Base-by-base conservation (phyloP, 2,797 vertebrate species). In the Apodemus agrarius region DNA sequence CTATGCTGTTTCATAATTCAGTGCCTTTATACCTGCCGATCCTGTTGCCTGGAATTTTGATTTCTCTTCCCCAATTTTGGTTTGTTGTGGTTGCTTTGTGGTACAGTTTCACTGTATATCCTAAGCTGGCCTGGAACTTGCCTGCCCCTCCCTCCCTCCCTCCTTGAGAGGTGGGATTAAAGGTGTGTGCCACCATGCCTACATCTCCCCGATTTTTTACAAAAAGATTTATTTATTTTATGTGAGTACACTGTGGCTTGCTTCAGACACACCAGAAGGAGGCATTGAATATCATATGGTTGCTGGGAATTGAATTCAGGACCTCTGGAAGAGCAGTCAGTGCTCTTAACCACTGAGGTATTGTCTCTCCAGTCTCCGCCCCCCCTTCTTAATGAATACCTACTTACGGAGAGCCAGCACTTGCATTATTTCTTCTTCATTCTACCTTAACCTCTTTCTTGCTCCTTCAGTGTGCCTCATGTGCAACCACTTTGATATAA, bases 1-100 rank as follows among this genome's bases (percentile, higher is more conserved):
- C 59, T 54, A 80, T 80, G 83, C 63, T 83, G 75, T 90, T 96
- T 96, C 79, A 85, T 69, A 94, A 96, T 84, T 96, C 90, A 94
- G 49, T 54, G 46, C 63, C 92, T 91, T 94, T 93, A 91, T 93
- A 97, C 95, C 90, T 97, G 46, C 22, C 81, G 67, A 80, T 93
- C 85, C 95, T 96, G 49, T 67, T 69, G 63, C 63, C 19, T 86
- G 43, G 43, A 49, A 26, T 69, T 67, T 84, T 63, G 81, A 63
- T 43, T 46, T 84, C 29, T 85, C 40, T 22, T 49, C 12, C 31
- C 12, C 3, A 10, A 52, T 52, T 52, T 31, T 67, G 26, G 6
- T 49, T 85, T 49, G 46, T 52, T 49, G 75, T 52, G 49, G 43
- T 29, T 85, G 29, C 34, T 67, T 67, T 69, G 31, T 26, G 61